These are phyloP conservation scores for Blastomussa wellsi DNA, from an alignment of 92 coral and sea anemone genomes.

Conservation along the genomic window DNA sequence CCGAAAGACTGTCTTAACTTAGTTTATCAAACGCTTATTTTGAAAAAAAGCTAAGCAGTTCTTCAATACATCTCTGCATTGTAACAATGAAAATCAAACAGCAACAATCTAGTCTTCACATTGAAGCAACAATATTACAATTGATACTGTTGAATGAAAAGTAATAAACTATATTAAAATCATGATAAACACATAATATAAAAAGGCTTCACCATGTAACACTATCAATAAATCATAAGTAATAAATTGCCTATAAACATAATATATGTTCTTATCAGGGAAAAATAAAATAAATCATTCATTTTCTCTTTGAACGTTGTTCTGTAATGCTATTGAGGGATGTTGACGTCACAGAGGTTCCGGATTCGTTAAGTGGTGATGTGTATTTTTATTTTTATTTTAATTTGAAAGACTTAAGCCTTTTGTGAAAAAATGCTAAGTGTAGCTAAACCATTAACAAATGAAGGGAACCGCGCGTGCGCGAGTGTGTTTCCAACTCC, in stretches of 20 bases:
- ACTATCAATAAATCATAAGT: not conserved
- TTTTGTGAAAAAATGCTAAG: no score
- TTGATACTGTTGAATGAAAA: not conserved
- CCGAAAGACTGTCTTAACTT: not conserved
- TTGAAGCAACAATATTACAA: not conserved
- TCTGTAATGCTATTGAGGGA: not conserved
- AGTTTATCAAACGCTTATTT: not conserved
- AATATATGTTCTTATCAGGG: not conserved
- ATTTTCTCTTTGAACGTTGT: not conserved
- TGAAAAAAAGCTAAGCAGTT: not conserved
- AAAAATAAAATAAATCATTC: not conserved
- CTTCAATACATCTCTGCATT: not conserved
- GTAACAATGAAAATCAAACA: not conserved
- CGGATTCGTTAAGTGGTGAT: no score
- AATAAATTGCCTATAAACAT: no score
- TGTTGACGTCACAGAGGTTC: not conserved
- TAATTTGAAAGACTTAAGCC: no score
- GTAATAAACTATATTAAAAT: not conserved
- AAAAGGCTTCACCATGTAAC: not conserved
- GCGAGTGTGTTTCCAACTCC: no score
- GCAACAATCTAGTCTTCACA: not conserved
- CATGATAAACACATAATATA: not conserved
- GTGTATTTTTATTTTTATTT: no score
- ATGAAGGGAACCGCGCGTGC: no score
- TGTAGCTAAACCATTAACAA: no score